Evolutionary conservation across 2,888 invertebrate species (phyloP).

Genomic region (Ormyrus pomaceus): DNA sequence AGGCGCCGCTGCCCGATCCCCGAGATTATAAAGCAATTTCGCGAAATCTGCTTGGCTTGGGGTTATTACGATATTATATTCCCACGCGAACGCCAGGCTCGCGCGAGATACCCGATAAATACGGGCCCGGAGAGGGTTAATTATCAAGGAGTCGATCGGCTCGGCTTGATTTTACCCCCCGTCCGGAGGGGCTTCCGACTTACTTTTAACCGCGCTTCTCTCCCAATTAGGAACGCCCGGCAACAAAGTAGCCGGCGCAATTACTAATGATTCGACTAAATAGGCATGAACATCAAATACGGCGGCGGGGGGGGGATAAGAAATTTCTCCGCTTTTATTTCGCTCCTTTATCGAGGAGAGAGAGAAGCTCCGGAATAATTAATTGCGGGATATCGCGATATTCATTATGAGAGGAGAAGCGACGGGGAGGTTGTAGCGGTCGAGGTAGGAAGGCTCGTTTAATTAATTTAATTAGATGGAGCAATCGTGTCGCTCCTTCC

Average conservation of each 20-base stretch:
- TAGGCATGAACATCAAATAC: conserved; percentile 19
- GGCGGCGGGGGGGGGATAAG: not conserved
- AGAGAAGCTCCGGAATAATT: conserved; percentile 9
- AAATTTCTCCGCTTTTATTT: conserved; percentile 1
- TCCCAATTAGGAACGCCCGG: conserved; percentile 11
- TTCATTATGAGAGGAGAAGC: conserved; percentile 12
- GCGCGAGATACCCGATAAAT: conserved; percentile 42
- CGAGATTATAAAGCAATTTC: conserved; percentile 57
- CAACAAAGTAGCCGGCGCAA: conserved; percentile 15
- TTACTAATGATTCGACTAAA: conserved; percentile 13
- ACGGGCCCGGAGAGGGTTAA: conserved; percentile 40
- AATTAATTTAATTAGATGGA: conserved; percentile 47
- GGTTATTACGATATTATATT: conserved; percentile 51
- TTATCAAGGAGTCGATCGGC: conserved; percentile 46
- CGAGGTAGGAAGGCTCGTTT: conserved; percentile 1
- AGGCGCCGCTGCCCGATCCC: conserved; percentile 5
- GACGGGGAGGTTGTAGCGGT: not conserved
- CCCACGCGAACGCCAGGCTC: conserved; percentile 6
- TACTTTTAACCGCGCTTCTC: conserved; percentile 1
- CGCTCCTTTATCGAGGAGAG: too few relatives aligned
- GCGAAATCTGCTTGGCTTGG: conserved; percentile 53
- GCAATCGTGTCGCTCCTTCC: conserved; percentile 26
- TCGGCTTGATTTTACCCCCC: not conserved
- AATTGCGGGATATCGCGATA: conserved; percentile 29
- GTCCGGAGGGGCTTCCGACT: not conserved